Evolutionary conservation across 2,113 vertebrate genomes (phyloP), one percentile per base, ranked within the genome.

Genomic region (Bubo bubo): DNA sequence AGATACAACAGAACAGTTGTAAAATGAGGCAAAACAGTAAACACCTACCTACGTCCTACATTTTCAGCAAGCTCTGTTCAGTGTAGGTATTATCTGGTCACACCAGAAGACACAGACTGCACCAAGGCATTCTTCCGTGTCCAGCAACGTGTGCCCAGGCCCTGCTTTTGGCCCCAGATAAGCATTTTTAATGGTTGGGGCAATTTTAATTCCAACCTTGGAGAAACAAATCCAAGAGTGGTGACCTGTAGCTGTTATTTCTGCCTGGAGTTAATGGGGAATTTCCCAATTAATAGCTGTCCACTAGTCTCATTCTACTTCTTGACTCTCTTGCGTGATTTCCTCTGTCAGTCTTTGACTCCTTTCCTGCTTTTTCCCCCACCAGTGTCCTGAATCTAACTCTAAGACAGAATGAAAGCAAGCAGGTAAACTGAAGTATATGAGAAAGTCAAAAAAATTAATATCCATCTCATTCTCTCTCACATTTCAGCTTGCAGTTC

Each of bases 131-230:
- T 62, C 26, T 77, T 32, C n/a, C 63, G 39, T 5, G 8, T 9
- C 45, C 79, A 64, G 5, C 9, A 50, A 58, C 4, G 0, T 0
- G 3, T 32, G 59, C 8, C 18, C 34, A 73, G 15, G n/a, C 7
- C 59, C 24, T 45, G 19, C 26, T 81, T 66, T 50, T 75, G 71
- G 32, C 49, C 16, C 24, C 1, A 53, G 18, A 34, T 21, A 30
- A 56, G n/a, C 10, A 19, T 50, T 90, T 92, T 26, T 28, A 79
- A 52, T 12, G 5, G 43, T 7, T 86, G 67, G 41, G 41, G 16
- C 16, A 41, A 53, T 59, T 77, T 88, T 74, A 50, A 74, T 74
- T 80, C 59, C 28, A 59, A 0, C 18, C 16, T 20, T 67, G 15
- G 28, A n/a, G 35, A 71, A 94, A 79, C 6, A 66, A 62, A 34